Base-by-base conservation (phyloP, 2,113 vertebrate species). In the Misgurnus mizolepis region DNA sequence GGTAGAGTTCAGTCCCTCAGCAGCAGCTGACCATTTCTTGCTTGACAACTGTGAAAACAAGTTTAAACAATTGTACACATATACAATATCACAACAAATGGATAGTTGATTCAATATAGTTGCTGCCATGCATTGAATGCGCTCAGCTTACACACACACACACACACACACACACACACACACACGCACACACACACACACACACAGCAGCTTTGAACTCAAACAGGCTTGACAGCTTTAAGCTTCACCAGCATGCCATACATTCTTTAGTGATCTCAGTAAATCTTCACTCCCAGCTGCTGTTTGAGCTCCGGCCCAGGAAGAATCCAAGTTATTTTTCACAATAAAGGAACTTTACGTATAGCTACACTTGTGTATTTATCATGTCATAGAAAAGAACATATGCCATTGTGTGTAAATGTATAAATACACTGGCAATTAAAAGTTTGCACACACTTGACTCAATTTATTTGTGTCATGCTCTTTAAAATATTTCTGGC, bases 141-240 rank as follows among this genome's bases (percentile, higher is more conserved):
- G 4, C 17, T 58, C n/a, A 76, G 40, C 49, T n/a, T n/a, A 68
- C 27, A 43, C 22, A 75, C 55, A 61, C 47, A 55, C 5, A 2
- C 43, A 10, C 18, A 68, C 17, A 79, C 49, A 64, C 39, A 67
- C 22, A 41, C 18, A 74, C 62, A 60, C 45, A 50, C 7, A 2
- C 27, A 34, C 49, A 11, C 17, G 58, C n/a, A 76, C 41, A 58
- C 40, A 68, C 27, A 34, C 27, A 34, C 27, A 34, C 27, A 34
- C 27, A 34, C 27, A 34, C 27, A 34, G 27, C 6, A 11, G 18
- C 12, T 45, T 49, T 40, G 77, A 76, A n/a, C 34, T 27, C 50
- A 70, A 89, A 91, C 90, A 87, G 86, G 89, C 78, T 82, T 4
- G 74, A 85, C 86, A 72, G 77, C 86, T 84, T 82, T 84, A 17